Evolutionary conservation across 2,888 invertebrate species (phyloP).

Genomic region (Agriotes lineatus): DNA sequence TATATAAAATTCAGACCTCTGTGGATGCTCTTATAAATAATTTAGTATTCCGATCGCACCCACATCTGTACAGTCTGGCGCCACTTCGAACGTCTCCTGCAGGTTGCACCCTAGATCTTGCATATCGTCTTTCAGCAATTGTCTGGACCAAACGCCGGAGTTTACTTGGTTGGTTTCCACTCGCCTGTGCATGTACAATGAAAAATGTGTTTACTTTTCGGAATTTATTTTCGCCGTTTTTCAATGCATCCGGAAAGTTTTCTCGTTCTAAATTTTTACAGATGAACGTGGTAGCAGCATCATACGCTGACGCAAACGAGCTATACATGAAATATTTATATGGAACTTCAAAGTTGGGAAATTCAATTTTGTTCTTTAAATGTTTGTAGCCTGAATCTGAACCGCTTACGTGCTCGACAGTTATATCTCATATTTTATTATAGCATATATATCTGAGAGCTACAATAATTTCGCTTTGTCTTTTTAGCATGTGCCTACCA

Average conservation of each 20-base stretch:
- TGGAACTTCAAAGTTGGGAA: slow-evolving; percentile 49
- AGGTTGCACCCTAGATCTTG: slow-evolving; percentile 38
- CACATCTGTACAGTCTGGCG: slow-evolving; percentile 38
- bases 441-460: slow-evolving; percentile 45
- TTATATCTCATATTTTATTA: slow-evolving; percentile 51
- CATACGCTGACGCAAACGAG: slow-evolving; percentile 50
- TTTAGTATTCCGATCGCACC: slow-evolving; percentile 36
- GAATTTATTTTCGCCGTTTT: slow-evolving; percentile 40
- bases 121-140: slow-evolving; percentile 48
- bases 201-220: slow-evolving; percentile 54
- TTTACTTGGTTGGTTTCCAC: slow-evolving; percentile 52
- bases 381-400: slow-evolving; percentile 50
- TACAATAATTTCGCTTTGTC: slow-evolving; percentile 52
- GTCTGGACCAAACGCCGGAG: slow-evolving; percentile 48
- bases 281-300: slow-evolving; percentile 49
- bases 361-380: slow-evolving; percentile 52
- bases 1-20: background rate
- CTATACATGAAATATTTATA: slow-evolving; percentile 53
- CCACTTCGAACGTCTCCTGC: slow-evolving; percentile 26
- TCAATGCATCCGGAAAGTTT: slow-evolving; percentile 40
- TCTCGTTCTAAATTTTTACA: slow-evolving; percentile 44
- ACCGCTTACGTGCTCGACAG: slow-evolving; percentile 49
- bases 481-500: slow-evolving; percentile 49
- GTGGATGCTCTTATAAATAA: slow-evolving; percentile 21
- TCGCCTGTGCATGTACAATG: slow-evolving; percentile 50